Percentiles rank a stretch among this genome's conserved stretches.
Evolutionary conservation across 1,140 invertebrate genomes (phyloP).

Genomic region (Leptopilina boulardi): DNA sequence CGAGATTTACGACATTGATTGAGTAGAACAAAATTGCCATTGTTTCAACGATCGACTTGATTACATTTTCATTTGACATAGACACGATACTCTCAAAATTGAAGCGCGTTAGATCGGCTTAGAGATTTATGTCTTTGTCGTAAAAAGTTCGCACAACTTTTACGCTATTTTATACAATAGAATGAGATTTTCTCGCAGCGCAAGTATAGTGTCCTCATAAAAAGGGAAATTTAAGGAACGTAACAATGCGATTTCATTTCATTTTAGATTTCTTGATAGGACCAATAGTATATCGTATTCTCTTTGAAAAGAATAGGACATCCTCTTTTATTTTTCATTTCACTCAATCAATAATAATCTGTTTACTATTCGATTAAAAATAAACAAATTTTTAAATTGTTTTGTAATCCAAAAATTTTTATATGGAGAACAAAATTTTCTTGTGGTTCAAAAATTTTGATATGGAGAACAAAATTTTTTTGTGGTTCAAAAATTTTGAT

Average conservation of each 20-base stretch:
- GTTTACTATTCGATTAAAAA: too few relatives aligned
- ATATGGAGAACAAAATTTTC: too few relatives aligned
- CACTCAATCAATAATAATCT: not conserved
- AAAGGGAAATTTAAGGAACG: not conserved
- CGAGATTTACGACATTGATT: constrained; percentile 15
- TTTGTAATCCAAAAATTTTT: too few relatives aligned
- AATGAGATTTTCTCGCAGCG: constrained; percentile 7
- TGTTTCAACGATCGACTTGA: constrained; percentile 2
- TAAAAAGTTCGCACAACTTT: constrained; percentile 28
- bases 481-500: too few relatives aligned
- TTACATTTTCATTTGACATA: constrained; percentile 25
- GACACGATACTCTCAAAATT: constrained; percentile 9
- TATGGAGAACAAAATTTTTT: too few relatives aligned
- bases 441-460: too few relatives aligned
- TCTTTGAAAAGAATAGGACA: not conserved
- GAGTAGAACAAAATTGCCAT: not conserved
- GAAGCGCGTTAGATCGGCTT: constrained; percentile 10
- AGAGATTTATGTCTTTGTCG: constrained; percentile 16
- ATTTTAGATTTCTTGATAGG: constrained; percentile 18
- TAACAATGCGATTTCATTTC: constrained; percentile 4
- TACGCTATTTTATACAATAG: not conserved
- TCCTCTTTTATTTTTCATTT: not conserved
- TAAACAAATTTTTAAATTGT: too few relatives aligned
- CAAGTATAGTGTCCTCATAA: constrained; percentile 18
- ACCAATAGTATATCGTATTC: not conserved